phyloP scores from a whole-genome alignment of 1,140 invertebrate species.

The Samia ricini region DNA sequence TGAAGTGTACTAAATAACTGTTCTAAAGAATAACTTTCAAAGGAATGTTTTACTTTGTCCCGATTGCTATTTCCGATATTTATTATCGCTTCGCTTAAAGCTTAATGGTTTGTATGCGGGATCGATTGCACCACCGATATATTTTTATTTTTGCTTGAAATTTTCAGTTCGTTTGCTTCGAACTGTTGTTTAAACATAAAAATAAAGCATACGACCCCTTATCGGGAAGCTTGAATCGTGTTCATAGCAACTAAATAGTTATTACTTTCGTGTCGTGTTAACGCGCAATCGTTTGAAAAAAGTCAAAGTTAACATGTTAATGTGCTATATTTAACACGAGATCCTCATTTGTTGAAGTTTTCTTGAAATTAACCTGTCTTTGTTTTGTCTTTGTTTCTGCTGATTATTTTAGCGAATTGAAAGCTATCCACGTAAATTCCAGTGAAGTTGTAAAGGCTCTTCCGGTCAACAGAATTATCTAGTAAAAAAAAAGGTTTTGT shows the following conservation, averaged over 20 bases:
- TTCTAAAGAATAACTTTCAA: slow-evolving; percentile 31
- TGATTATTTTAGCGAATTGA: too few species aligned
- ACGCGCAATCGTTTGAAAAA: slow-evolving; percentile 22
- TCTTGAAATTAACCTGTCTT: too few species aligned
- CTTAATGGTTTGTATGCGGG: slow-evolving; percentile 49
- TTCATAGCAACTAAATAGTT: slow-evolving; percentile 17
- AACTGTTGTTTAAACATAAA: slow-evolving; percentile 29
- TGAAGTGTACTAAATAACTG: too few species aligned
- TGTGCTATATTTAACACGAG: too few species aligned
- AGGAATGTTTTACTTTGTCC: slow-evolving; percentile 46
- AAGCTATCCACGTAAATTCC: too few species aligned
- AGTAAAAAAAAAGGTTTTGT: too few species aligned
- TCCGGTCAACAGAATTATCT: too few species aligned
- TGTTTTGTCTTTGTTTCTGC: too few species aligned
- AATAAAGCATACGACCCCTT: slow-evolving; percentile 22
- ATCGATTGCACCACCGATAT: slow-evolving; percentile 56
- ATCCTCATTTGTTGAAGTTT: too few species aligned
- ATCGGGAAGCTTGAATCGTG: slow-evolving; percentile 19
- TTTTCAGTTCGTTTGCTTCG: slow-evolving; percentile 55
- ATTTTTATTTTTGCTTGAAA: slow-evolving; percentile 56
- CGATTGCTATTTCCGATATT: slow-evolving; percentile 44
- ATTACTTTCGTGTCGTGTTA: slow-evolving; percentile 19
- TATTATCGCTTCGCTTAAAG: slow-evolving; percentile 45
- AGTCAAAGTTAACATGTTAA: slow-evolving; percentile 21
- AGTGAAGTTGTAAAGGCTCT: too few species aligned